Evolutionary conservation across 2,888 invertebrate species (phyloP), one percentile per base, ranked within the genome.

Genomic region (Stenodera caucasica): DNA sequence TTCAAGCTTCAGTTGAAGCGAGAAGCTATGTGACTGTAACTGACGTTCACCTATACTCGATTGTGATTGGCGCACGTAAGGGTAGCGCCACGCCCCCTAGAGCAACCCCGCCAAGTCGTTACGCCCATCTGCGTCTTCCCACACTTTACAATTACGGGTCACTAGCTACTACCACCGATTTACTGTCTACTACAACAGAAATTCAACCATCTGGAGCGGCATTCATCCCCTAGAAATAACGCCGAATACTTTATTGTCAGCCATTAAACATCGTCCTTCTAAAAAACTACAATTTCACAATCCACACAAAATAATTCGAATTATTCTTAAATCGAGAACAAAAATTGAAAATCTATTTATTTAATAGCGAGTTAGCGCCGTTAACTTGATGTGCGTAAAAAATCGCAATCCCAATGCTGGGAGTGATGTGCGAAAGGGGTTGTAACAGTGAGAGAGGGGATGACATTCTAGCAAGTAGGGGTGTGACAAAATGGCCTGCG

Each of bases 401-500:
- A 53, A 57, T 54, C 51, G 50, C 45, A 50, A 23, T 45, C 50
- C 49, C 32, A 57, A 29, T 57, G 49, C 40, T 23, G 35, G 15
- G 30, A 33, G 49, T 54, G 14, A 49, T 61, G 50, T 58, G 54
- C 53, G 50, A 57, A 66, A 67, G 72, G 70, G 73, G 72, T 71
- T 72, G 75, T 70, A 72, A 72, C 71, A 66, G 70, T 57, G 65
- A 64, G 65, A 72, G 76, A 72, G 77, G 78, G 79, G 77, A 74
- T 77, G 78, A 77, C 76, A 75, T 75, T 66, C 64, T 74, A 74
- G 73, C 74, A 71, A 71, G 76, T 75, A 75, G 78, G 78, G 79
- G 78, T 77, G 79, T 81, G 81, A 86, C 86, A 86, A 86, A 86
- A 86, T 86, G 86, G 85, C 85, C 80, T 81, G 81, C 81, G 74